Conservation (phyloP, 2,113 vertebrate species). For the Bos taurus region DNA sequence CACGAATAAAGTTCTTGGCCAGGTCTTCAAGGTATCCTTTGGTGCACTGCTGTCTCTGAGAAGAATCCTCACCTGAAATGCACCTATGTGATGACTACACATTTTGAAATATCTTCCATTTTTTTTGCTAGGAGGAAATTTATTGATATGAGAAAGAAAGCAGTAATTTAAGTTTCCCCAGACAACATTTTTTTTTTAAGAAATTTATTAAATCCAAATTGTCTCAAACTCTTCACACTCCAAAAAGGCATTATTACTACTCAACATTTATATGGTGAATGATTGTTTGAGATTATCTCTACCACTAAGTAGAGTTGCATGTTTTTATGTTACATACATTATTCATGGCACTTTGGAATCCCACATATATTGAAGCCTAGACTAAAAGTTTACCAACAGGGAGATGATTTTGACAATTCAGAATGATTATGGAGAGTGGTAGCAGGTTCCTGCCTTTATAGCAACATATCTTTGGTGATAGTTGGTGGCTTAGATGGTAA, state of each 20-base stretch:
- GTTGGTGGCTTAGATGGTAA: background rate
- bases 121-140: background rate
- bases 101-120: background rate
- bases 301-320: background rate
- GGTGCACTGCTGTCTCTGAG: background rate
- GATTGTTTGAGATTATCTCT: background rate
- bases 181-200: background rate
- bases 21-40: background rate
- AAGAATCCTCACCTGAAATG: background rate
- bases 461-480: background rate
- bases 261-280: background rate
- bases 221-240: background rate
- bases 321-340: background rate
- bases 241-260: background rate
- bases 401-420: conserved; percentile 27
- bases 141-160: background rate
- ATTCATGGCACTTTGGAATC: background rate
- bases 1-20: background rate
- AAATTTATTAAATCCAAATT: background rate
- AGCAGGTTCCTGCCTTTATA: background rate
- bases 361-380: background rate
- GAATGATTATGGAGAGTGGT: background rate
- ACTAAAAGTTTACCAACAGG: conserved; percentile 32
- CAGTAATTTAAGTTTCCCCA: background rate
- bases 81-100: background rate